These are phyloP conservation scores for Eubasilissa splendida DNA, from an alignment of 2,888 invertebrate genomes.

Conservation along the genomic window DNA sequence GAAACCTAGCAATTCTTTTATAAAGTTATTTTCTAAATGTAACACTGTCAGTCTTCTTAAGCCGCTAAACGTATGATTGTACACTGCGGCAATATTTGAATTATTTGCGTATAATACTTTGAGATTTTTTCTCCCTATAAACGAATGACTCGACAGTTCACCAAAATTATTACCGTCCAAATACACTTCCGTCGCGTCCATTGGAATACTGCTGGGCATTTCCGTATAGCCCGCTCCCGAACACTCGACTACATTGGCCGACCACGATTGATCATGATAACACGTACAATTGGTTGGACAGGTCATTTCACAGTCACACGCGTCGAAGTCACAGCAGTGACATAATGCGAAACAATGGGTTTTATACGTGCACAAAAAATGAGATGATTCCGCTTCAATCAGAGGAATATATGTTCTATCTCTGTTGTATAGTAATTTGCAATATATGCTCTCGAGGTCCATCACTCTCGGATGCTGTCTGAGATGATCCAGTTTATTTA, in stretches of 20 bases:
- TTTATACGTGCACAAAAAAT: conserved; percentile 93
- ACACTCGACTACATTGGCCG: conserved; percentile 94
- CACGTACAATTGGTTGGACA: conserved; percentile 95
- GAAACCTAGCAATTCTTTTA: conserved; percentile 84
- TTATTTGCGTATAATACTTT: conserved; percentile 90
- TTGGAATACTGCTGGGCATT: conserved; percentile 91
- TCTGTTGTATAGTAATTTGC: conserved; percentile 88
- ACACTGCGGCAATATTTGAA: conserved; percentile 87
- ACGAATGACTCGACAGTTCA: conserved; percentile 89
- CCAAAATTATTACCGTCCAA: conserved; percentile 93
- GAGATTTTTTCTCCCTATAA: conserved; percentile 92
- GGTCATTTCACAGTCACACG: conserved; percentile 98
- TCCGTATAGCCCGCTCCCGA: conserved; percentile 85
- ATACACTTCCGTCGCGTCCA: conserved; percentile 96
- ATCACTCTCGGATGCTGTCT: conserved; percentile 92
- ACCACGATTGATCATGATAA: conserved; percentile 95
- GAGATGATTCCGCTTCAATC: conserved; percentile 88
- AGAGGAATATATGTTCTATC: conserved; percentile 89
- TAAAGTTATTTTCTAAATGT: conserved; percentile 90
- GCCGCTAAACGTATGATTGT: conserved; percentile 93
- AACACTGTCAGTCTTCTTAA: conserved; percentile 84
- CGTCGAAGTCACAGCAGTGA: conserved; percentile 97
- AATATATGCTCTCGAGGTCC: conserved; percentile 92
- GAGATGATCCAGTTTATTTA: conserved; percentile 87
- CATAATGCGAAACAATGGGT: conserved; percentile 95